Evolutionary conservation across 1,140 invertebrate species (phyloP).

Genomic region (Caenorhabditis brenneri): DNA sequence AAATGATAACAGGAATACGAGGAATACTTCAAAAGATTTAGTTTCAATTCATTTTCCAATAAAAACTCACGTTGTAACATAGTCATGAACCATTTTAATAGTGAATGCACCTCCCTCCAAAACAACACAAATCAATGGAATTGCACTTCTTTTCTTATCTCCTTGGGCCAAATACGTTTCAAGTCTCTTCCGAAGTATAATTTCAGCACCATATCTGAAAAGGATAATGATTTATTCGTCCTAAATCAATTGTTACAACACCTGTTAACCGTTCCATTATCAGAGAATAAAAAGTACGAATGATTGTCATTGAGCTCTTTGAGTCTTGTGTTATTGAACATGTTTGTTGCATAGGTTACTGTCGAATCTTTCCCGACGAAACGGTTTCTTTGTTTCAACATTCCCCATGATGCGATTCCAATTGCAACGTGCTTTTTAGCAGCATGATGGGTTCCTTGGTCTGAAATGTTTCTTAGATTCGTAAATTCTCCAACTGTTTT

Average conservation of each 20-base stretch:
- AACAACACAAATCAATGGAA: slow-evolving; percentile 90
- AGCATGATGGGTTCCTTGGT: slow-evolving; percentile 30
- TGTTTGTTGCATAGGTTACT: slow-evolving; percentile 48
- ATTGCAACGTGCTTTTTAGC: slow-evolving; percentile 74
- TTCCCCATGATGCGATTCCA: slow-evolving; percentile 96
- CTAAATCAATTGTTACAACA: slow-evolving; percentile 27
- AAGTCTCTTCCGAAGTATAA: slow-evolving; percentile 73
- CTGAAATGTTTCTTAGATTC: no score
- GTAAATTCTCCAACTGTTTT: no score
- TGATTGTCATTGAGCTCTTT: slow-evolving; percentile 92
- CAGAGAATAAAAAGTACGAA: slow-evolving; percentile 92
- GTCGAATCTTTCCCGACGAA: slow-evolving; percentile 75
- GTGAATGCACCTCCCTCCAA: slow-evolving; percentile 96
- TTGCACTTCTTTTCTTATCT: slow-evolving; percentile 43
- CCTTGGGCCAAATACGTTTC: slow-evolving; percentile 72
- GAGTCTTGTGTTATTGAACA: slow-evolving; percentile 77
- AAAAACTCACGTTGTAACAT: slow-evolving; percentile 79
- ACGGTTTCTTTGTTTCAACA: slow-evolving; percentile 90
- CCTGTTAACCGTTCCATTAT: slow-evolving; percentile 87
- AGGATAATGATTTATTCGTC: slow-evolving; percentile 1
- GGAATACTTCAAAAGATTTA: slow-evolving; percentile 74
- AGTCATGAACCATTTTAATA: slow-evolving; percentile 90
- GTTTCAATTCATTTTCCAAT: not conserved
- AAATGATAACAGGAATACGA: slow-evolving; percentile 92
- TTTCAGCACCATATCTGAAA: slow-evolving; percentile 74